Conservation (phyloP, 2,113 vertebrate genomes). For the Rostratula benghalensis region DNA sequence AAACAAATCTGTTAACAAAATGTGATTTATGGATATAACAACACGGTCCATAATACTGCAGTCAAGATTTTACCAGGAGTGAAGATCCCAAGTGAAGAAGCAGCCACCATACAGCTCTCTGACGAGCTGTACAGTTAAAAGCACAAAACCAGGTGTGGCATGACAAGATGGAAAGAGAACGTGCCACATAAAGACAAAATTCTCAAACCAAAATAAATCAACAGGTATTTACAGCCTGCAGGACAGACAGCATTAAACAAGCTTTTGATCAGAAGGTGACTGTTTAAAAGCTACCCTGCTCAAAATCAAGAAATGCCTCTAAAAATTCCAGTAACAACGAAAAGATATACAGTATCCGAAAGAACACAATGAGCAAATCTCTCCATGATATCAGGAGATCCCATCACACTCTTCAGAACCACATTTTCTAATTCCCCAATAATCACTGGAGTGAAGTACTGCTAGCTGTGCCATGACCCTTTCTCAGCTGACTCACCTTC, state of each 20-base stretch:
- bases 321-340: neutral
- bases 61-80: neutral
- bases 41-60: fast-evolving
- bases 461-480: neutral
- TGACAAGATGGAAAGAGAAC: neutral
- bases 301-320: neutral
- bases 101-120: neutral
- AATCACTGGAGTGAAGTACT: neutral
- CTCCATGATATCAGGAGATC: neutral
- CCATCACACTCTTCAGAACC: neutral
- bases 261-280: neutral
- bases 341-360: neutral
- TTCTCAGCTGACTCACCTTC: neutral
- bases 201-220: neutral
- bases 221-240: neutral
- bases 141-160: neutral
- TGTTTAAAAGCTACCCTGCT: neutral
- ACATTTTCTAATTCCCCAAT: neutral
- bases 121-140: neutral
- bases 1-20: neutral
- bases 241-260: neutral
- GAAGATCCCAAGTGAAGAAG: neutral
- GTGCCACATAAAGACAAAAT: neutral
- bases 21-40: neutral
- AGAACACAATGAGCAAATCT: neutral